Percentiles rank a stretch among this genome's conserved stretches.
These are phyloP conservation scores for Escarpia spicata DNA, from an alignment of 2,888 invertebrate species.

Conservation along the genomic window DNA sequence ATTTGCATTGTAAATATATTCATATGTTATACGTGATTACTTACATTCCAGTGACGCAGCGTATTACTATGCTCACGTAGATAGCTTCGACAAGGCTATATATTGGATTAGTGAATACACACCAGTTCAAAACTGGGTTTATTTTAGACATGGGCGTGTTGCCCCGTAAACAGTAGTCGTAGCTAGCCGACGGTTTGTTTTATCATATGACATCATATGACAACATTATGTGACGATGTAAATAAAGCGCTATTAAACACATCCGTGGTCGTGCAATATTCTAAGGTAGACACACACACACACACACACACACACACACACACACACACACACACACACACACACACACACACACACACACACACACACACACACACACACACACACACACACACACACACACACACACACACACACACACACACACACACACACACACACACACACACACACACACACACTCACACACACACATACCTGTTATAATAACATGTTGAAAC, in stretches of 20 bases:
- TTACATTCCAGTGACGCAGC: slow-evolving; percentile 12
- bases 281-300: background rate
- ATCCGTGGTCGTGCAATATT: background rate
- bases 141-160: background rate
- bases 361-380: background rate
- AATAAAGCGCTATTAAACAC: background rate
- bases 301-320: too few species aligned
- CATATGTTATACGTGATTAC: background rate
- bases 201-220: too few species aligned
- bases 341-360: too few species aligned
- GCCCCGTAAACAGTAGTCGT: background rate
- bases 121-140: background rate
- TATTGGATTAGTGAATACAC: background rate
- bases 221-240: background rate
- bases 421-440: background rate
- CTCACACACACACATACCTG: background rate
- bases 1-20: background rate
- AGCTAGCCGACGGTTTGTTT: background rate
- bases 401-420: background rate
- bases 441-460: background rate
- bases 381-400: background rate
- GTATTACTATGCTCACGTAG: slow-evolving; percentile 12
- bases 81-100: background rate
- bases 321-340: too few species aligned
- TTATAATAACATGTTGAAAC: background rate